Conservation (phyloP, 2,888 invertebrate species). For the Digitonthophagus gazella region DNA sequence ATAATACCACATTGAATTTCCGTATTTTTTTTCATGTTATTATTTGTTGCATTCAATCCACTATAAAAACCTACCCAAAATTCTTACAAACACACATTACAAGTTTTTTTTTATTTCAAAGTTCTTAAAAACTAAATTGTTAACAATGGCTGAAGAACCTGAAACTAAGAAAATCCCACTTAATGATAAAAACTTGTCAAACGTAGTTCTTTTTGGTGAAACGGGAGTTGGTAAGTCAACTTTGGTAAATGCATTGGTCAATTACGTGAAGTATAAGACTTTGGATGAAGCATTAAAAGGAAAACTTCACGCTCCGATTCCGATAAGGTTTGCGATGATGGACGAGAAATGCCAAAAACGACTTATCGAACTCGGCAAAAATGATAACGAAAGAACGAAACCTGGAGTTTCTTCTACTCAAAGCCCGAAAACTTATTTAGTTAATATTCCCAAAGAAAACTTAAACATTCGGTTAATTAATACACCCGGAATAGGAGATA, state of each 20-base stretch:
- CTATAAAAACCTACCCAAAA: no score
- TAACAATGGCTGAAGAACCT: not conserved
- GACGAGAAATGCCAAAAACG: constrained; percentile 36
- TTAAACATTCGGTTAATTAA: constrained; percentile 40
- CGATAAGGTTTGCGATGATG: constrained; percentile 36
- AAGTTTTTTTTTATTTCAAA: no score
- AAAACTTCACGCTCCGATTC: constrained; percentile 38
- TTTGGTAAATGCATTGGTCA: constrained; percentile 44
- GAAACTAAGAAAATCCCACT: not conserved
- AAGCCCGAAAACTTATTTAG: constrained; percentile 65
- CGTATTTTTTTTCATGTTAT: no score
- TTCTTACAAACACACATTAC: no score
- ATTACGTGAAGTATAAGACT: constrained; percentile 39
- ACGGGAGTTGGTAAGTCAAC: constrained; percentile 48
- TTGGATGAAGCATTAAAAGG: constrained; percentile 34
- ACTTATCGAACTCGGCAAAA: constrained; percentile 33
- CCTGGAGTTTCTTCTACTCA: constrained; percentile 33
- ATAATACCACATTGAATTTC: no score
- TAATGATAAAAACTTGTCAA: constrained; percentile 34
- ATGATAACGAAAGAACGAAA: constrained; percentile 31
- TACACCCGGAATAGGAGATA: constrained; percentile 44
- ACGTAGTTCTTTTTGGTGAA: constrained; percentile 44
- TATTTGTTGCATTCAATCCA: no score
- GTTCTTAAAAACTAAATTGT: no score
- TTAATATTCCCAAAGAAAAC: constrained; percentile 25